Percentiles rank a stretch among this genome's conserved stretches.
Conservation (phyloP, 2,113 vertebrate genomes). For the Solenodon paradoxus region DNA sequence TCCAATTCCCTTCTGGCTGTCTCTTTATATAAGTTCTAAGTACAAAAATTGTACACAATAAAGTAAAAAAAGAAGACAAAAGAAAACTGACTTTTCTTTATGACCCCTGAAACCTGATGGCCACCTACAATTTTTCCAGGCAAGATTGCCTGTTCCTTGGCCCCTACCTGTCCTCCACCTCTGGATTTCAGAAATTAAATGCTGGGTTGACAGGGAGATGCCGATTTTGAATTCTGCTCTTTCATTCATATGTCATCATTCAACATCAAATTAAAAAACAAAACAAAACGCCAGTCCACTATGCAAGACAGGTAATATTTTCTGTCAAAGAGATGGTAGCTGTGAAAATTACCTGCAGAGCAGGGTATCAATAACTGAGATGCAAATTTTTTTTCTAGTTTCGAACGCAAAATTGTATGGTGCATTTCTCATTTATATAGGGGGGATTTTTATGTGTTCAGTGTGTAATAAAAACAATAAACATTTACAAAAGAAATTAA, state of each 20-base stretch:
- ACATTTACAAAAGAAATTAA: not conserved
- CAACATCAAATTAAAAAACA: not conserved
- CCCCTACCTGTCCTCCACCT: not conserved
- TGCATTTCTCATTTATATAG: not conserved
- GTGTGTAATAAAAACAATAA: not conserved
- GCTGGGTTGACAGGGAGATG: not conserved
- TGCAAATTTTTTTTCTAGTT: slow-evolving; percentile 41
- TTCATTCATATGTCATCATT: not conserved
- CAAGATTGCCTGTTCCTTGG: not conserved
- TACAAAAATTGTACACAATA: not conserved
- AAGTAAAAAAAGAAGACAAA: not conserved
- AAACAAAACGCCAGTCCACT: slow-evolving; percentile 30
- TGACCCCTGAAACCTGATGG: not conserved
- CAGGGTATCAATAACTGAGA: not conserved
- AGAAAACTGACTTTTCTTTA: not conserved
- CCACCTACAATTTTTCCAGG: not conserved
- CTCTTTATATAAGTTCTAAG: not conserved
- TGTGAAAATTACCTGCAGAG: slow-evolving; percentile 13
- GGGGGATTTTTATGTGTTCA: not conserved
- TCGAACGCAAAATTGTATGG: slow-evolving; percentile 35
- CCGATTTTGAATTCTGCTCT: not conserved
- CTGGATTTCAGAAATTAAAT: not conserved
- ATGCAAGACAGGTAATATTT: not conserved
- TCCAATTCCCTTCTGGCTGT: not conserved
- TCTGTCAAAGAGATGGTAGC: slow-evolving; percentile 41